Base-by-base conservation (phyloP, 30 jellyfish, hydroid and myxozoan species). In the Turritopsis dohrnii region DNA sequence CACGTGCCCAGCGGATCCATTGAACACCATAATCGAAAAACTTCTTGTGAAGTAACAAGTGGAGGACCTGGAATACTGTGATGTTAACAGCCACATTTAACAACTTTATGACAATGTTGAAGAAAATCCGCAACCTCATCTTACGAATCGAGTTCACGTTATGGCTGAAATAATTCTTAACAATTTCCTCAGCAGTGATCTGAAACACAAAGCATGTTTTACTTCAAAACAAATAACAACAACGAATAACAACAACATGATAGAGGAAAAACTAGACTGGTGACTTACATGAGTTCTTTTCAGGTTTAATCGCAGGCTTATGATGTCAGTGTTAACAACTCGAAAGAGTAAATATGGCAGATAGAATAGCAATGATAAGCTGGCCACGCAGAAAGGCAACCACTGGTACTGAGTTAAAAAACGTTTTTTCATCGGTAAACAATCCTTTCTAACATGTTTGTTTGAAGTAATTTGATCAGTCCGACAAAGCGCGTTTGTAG, bases 381-480 rank as follows among this genome's bases (percentile, higher is more conserved):
- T 82, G 31, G 89, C 86, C 30, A 82, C 71, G n/a, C 26, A 82
- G 87, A 82, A 82, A 0, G 89, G 89, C 89, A 82, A 65, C 89
- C 89, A 82, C 28, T 82, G 89, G 25, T 65, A 82, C 28, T 82
- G 89, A 0, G 87, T 69, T n/a, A 80, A 80, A 26, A 1, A 80
- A 21, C 53, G 87, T 71, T 66, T 82, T 18, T 66, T 75, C 89
- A 82, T 82, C 1, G 83, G 72, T 72, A 18, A 18, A 54, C 89
- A 82, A 28, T 17, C 65, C 29, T 29, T 29, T 41, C 65, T 54
- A 28, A 29, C 8, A 3, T 25, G 3, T 21, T 1, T 18, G 28
- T 23, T 29, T 3, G 9, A 3, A 5, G 13, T 41, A 41, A 5
- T 5, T 41, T 41, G 5, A 24, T 66, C 31, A 24, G 73, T 1